Conservation (phyloP, 92 coral and sea anemone species). For the Galaxea fascicularis region DNA sequence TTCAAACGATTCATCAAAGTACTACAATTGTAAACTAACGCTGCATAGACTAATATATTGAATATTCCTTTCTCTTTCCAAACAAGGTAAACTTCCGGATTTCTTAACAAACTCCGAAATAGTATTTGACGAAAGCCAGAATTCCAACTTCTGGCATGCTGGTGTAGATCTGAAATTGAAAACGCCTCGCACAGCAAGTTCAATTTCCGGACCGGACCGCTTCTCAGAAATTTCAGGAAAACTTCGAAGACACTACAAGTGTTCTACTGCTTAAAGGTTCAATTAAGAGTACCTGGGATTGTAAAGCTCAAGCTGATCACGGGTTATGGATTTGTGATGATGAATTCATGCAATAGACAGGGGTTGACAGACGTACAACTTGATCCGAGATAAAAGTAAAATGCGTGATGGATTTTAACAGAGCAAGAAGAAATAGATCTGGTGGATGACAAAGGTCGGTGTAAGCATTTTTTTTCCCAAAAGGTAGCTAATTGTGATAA, state of each 20-base stretch:
- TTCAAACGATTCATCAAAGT: background rate
- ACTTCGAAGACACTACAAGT: background rate
- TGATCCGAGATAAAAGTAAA: background rate
- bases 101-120: background rate
- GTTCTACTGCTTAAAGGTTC: background rate
- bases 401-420: background rate
- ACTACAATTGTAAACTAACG: background rate
- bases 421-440: background rate
- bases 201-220: background rate
- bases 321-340: background rate
- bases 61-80: background rate
- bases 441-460: conserved; percentile 12
- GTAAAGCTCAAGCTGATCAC: background rate
- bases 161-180: background rate
- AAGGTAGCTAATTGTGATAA: background rate
- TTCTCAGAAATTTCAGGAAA: background rate
- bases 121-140: background rate
- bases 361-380: background rate
- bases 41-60: background rate
- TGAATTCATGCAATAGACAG: background rate
- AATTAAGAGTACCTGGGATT: background rate
- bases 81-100: conserved; percentile 7
- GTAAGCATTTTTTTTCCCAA: too few relatives aligned
- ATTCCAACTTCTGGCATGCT: background rate
- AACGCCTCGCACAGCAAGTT: background rate